Evolutionary conservation across 2,888 invertebrate species (phyloP).

Genomic region (Gortyna flavago): DNA sequence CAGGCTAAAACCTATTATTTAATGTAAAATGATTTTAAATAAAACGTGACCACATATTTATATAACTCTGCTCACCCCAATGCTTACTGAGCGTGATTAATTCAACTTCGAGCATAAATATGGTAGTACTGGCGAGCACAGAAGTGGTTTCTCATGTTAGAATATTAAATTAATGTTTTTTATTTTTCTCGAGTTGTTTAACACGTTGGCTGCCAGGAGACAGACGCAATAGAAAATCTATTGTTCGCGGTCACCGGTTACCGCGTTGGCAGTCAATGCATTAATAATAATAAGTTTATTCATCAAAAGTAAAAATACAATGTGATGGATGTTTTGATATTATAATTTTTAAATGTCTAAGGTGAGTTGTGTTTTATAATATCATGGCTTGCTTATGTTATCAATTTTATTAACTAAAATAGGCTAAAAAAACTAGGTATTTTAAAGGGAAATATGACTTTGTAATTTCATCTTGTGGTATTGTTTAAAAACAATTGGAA

Average conservation of each 20-base stretch:
- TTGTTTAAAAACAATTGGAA: no score
- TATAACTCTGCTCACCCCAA: conserved; percentile 29
- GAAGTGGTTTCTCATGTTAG: conserved; percentile 53
- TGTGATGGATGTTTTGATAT: no score
- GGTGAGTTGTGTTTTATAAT: neutral
- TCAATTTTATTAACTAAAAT: neutral
- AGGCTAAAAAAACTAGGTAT: no score
- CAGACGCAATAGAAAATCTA: no score
- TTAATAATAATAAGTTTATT: no score
- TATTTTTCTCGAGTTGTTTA: no score
- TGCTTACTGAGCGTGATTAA: conserved; percentile 51
- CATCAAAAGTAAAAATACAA: no score
- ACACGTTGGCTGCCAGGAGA: no score
- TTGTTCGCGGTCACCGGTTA: no score
- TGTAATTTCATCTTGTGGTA: no score
- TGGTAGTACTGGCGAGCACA: conserved; percentile 15
- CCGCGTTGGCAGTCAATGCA: no score
- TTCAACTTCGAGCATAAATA: conserved; percentile 36
- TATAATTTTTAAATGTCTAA: neutral
- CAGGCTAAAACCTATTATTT: neutral
- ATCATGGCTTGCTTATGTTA: neutral
- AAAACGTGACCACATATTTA: conserved; percentile 21
- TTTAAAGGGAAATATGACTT: no score
- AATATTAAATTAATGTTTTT: conserved; percentile 5
- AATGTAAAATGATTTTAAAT: conserved; percentile 47